phyloP scores from a whole-genome alignment of 2,113 vertebrate species.

The Paramisgurnus dabryanus region DNA sequence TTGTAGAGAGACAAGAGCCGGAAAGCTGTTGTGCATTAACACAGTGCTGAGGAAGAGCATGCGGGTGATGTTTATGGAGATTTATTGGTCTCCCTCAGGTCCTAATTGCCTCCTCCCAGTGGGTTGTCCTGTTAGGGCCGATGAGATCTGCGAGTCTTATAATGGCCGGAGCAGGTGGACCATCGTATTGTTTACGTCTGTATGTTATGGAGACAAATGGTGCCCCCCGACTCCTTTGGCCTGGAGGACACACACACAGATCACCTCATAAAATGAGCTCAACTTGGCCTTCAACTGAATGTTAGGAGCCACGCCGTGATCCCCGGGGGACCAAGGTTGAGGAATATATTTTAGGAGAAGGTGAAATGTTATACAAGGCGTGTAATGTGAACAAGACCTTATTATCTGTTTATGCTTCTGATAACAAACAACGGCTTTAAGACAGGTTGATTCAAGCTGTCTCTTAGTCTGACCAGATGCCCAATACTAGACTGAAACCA shows the following conservation, averaged over 20 bases:
- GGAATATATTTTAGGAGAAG: neutral
- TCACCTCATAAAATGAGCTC: conserved; percentile 48
- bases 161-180: conserved; percentile 75
- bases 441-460: too few relatives aligned
- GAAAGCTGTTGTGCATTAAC: conserved; percentile 60
- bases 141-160: conserved; percentile 54
- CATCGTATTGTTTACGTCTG: conserved; percentile 62
- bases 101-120: conserved; percentile 76
- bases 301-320: neutral
- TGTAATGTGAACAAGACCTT: conserved; percentile 1
- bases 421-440: too few relatives aligned
- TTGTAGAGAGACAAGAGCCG: conserved; percentile 25
- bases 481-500: neutral
- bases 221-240: conserved; percentile 58
- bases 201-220: conserved; percentile 79
- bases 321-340: neutral
- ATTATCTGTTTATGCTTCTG: neutral
- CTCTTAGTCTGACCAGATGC: too few relatives aligned
- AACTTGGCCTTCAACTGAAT: conserved; percentile 70
- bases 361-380: neutral
- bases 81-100: conserved; percentile 74
- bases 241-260: conserved; percentile 39
- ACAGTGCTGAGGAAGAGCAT: conserved; percentile 65
- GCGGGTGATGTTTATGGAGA: conserved; percentile 80
- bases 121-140: conserved; percentile 70